These are phyloP conservation scores for Drosophila nr. perissopoda DNA, from an alignment of 2,888 invertebrate genomes.

Conservation along the genomic window DNA sequence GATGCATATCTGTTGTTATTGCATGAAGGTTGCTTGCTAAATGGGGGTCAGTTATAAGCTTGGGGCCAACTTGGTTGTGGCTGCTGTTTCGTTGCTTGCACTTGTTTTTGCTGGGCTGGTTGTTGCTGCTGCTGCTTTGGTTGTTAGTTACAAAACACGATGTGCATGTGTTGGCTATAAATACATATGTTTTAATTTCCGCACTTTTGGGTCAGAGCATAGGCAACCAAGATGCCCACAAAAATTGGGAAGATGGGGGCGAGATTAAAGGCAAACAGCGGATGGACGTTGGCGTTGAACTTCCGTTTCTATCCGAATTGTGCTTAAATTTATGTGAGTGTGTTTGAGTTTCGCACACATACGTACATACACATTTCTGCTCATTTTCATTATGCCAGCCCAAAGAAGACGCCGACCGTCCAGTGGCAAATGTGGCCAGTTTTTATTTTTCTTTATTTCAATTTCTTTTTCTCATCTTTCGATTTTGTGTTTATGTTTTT, in stretches of 20 bases:
- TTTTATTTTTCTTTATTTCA: slow-evolving; percentile 62
- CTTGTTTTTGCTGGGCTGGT: slow-evolving; percentile 23
- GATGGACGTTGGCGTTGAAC: slow-evolving; percentile 68
- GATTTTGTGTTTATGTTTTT: slow-evolving; percentile 77
- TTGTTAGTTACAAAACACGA: slow-evolving; percentile 53
- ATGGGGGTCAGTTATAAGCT: slow-evolving; percentile 69
- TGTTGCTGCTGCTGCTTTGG: slow-evolving; percentile 17
- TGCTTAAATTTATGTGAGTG: slow-evolving; percentile 62
- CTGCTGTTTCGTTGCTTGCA: slow-evolving; percentile 15
- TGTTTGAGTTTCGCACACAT: slow-evolving; percentile 9
- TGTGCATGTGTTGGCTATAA: slow-evolving; percentile 70
- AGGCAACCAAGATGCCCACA: slow-evolving; percentile 27
- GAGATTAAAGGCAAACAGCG: slow-evolving; percentile 73
- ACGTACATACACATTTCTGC: slow-evolving; percentile 36
- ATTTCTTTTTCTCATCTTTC: slow-evolving; percentile 21
- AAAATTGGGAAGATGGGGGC: slow-evolving; percentile 27
- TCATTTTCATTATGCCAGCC: slow-evolving; percentile 33
- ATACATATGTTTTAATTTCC: slow-evolving; percentile 81
- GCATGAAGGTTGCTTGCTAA: slow-evolving; percentile 45
- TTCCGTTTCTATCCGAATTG: slow-evolving; percentile 56
- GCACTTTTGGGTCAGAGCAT: slow-evolving; percentile 77
- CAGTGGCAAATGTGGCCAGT: slow-evolving; percentile 57
- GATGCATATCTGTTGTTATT: slow-evolving; percentile 60
- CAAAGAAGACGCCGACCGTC: slow-evolving; percentile 21
- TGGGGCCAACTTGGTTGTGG: slow-evolving; percentile 48